These are phyloP conservation scores for Ciona savignyi DNA, from an alignment of 23 tunicate species.

Conservation along the genomic window DNA sequence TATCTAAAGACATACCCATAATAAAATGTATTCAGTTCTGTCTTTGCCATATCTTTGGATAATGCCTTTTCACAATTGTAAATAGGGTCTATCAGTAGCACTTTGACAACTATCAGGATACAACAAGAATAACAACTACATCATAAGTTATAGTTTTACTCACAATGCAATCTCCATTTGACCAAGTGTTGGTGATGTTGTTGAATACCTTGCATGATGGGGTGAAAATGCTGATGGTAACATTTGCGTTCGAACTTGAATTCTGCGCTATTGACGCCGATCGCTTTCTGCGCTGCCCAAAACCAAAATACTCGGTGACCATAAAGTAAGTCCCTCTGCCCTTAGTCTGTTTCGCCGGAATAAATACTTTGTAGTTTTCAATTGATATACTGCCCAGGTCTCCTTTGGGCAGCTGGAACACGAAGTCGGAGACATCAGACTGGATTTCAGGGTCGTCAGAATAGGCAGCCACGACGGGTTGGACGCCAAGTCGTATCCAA, in stretches of 20 bases:
- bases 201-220: constrained; percentile 22
- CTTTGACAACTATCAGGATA: no score
- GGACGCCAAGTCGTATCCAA: constrained; percentile 2
- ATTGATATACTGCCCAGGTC: not conserved
- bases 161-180: constrained; percentile 5
- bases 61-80: no score
- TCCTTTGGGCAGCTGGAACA: constrained; percentile 7
- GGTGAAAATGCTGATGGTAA: constrained; percentile 18
- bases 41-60: no score
- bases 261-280: not conserved
- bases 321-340: constrained; percentile 37
- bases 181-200: constrained; percentile 16
- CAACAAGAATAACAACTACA: not conserved
- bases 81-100: no score
- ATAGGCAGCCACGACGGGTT: constrained; percentile 9
- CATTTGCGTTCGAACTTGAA: not conserved
- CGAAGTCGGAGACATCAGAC: constrained; percentile 26
- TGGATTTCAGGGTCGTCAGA: constrained; percentile 23
- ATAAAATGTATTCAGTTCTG: no score
- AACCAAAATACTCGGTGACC: not conserved
- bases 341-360: constrained; percentile 15
- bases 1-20: no score
- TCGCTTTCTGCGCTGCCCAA: not conserved
- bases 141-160: not conserved
- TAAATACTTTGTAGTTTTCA: constrained; percentile 18